A percentile compares a stretch with the other conserved stretches of the same genome.
Evolutionary conservation across 2,113 vertebrate species (phyloP).

Genomic region (Amia ocellicauda): DNA sequence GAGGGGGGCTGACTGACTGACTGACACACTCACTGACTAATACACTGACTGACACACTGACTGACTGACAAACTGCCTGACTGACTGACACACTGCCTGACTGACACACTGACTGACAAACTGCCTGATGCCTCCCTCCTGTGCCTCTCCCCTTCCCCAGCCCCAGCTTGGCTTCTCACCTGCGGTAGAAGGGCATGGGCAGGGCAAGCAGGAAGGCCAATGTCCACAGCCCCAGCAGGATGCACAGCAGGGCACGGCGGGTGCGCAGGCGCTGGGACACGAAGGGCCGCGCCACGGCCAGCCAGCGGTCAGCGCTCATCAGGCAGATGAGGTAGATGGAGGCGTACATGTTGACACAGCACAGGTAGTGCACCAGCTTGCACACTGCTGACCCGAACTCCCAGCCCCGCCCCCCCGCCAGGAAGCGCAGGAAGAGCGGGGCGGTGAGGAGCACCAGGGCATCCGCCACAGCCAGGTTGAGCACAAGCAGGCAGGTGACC

Average conservation of each 20-base stretch:
- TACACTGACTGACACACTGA: too few species aligned
- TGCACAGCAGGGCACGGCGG: constrained; percentile 54
- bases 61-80: too few species aligned
- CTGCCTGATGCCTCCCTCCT: too few species aligned
- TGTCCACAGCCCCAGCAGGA: constrained; percentile 70
- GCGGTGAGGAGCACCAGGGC: constrained; percentile 73
- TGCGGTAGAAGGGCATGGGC: constrained; percentile 79
- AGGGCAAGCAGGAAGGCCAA: constrained; percentile 66
- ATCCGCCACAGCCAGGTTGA: constrained; percentile 77
- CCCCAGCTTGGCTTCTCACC: too few species aligned
- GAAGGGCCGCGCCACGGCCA: constrained; percentile 75
- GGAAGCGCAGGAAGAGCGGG: constrained; percentile 71
- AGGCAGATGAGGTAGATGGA: constrained; percentile 82
- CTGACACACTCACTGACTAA: too few species aligned
- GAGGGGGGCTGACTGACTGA: not conserved
- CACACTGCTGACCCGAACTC: constrained; percentile 69
- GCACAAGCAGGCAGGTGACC: constrained; percentile 73
- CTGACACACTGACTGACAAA: too few species aligned
- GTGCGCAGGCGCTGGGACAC: constrained; percentile 73
- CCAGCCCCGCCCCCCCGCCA: constrained; percentile 60
- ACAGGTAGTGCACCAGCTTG: constrained; percentile 78
- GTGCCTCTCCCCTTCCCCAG: too few species aligned
- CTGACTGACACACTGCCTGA: too few species aligned
- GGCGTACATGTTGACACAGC: constrained; percentile 81
- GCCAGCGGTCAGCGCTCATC: constrained; percentile 84